phyloP scores from a whole-genome alignment of 2,888 invertebrate species.

The Drosophila multiciliata region DNA sequence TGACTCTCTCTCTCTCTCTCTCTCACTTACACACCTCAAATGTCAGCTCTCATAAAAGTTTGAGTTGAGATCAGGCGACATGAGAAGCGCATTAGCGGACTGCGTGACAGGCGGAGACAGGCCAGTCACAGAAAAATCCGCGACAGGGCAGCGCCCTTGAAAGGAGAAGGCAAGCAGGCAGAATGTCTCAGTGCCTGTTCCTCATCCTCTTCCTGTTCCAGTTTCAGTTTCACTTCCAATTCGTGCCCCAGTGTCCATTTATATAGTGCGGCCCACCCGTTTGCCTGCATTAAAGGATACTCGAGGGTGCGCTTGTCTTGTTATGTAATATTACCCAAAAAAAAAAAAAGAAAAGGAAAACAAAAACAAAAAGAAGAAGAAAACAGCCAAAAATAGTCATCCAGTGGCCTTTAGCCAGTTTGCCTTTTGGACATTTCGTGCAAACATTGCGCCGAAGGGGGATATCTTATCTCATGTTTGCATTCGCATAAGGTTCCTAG shows the following conservation, averaged over 20 bases:
- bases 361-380: neutral
- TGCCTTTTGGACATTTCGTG: constrained; percentile 69
- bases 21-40: constrained; percentile 81
- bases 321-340: constrained; percentile 74
- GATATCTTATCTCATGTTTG: constrained; percentile 83
- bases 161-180: constrained; percentile 9
- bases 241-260: constrained; percentile 6
- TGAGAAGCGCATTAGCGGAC: constrained; percentile 82
- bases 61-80: constrained; percentile 66
- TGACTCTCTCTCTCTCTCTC: constrained; percentile 14
- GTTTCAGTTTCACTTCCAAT: constrained; percentile 3
- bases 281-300: constrained; percentile 64
- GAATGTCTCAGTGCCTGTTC: constrained; percentile 1
- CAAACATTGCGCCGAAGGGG: constrained; percentile 66
- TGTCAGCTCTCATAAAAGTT: constrained; percentile 77
- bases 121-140: constrained; percentile 29
- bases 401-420: constrained; percentile 47
- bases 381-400: constrained; percentile 24
- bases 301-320: constrained; percentile 58
- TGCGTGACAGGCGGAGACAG: constrained; percentile 59
- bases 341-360: neutral
- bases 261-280: constrained; percentile 18
- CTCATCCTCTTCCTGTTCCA: constrained; percentile 3
- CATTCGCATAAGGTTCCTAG: constrained; percentile 72
- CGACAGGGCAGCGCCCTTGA: constrained; percentile 42